Evolutionary conservation across 2,888 invertebrate species (phyloP), one percentile per base, ranked within the genome.

Genomic region (Dasypogon diadema): DNA sequence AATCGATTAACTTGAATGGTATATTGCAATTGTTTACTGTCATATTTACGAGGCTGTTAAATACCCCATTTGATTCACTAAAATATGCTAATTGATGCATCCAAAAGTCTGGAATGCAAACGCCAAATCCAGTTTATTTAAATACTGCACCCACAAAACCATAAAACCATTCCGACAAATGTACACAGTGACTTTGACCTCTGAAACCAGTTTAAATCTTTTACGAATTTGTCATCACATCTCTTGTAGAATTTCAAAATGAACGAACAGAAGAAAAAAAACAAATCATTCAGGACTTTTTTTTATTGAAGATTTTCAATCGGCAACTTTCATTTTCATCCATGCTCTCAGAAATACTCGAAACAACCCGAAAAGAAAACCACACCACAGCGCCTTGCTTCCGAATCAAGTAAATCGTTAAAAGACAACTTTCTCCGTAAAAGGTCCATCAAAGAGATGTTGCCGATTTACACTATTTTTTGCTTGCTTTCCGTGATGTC

Each of bases 371-470:
- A 12, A 22, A 21, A 12, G 21, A 18, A 48, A 18, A 21, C 12
- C n/a, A n/a, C n/a, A n/a, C n/a, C n/a, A n/a, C n/a, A 46, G 30
- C 22, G 22, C 5, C 4, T 18, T 48, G 65, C 65, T 65, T 46
- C 60, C 60, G 60, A 60, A 34, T 34, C 18, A n/a, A 14, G 16
- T n/a, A n/a, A n/a, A n/a, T 60, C 10, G 48, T 8, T 21, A 46
- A 65, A 65, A 65, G 48, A 46, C 21, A 65, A 65, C 65, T 65
- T 65, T 65, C 65, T 65, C 65, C 48, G n/a, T 24, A 34, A 24
- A 16, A 18, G 46, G 21, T 24, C 46, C 12, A n/a, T 65, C 22
- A 42, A 65, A 12, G 48, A 14, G 8, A 6, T 14, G 63, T 4
- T n/a, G 21, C 21, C 22, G 54, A 54, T 54, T 21, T 21, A 10